Percentiles rank a stretch among this genome's conserved stretches.
Conservation (phyloP, 2,888 invertebrate species). For the Phyllotreta striolata region DNA sequence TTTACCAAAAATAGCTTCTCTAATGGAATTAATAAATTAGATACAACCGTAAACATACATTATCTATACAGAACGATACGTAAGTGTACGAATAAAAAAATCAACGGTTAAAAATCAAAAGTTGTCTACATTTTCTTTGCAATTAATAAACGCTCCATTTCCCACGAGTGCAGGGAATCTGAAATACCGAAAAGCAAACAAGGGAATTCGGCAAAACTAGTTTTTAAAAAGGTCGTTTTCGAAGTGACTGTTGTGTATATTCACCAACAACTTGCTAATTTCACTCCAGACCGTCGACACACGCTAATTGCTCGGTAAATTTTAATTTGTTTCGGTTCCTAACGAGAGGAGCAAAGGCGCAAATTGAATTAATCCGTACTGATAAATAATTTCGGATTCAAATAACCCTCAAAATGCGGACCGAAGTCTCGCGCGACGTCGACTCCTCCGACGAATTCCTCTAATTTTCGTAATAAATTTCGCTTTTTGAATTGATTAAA, state of each 20-base stretch:
- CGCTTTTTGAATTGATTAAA: too few relatives aligned
- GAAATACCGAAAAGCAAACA: constrained; percentile 22
- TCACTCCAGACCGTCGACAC: constrained; percentile 4
- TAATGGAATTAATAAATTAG: too few relatives aligned
- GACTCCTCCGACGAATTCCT: too few relatives aligned
- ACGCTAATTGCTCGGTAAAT: constrained; percentile 21
- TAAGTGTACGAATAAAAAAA: too few relatives aligned
- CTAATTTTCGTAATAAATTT: too few relatives aligned
- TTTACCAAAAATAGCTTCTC: too few relatives aligned
- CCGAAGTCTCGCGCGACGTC: too few relatives aligned
- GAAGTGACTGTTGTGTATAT: constrained; percentile 22
- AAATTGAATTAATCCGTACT: not conserved
- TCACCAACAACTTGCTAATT: constrained; percentile 19
- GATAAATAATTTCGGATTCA: constrained; percentile 1
- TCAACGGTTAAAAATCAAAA: too few relatives aligned
- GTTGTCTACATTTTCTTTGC: constrained; percentile 16
- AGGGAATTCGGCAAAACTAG: constrained; percentile 18
- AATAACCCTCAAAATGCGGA: not conserved
- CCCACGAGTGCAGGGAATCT: constrained; percentile 13
- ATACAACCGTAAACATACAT: too few relatives aligned
- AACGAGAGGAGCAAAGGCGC: not conserved
- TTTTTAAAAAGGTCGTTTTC: constrained; percentile 17
- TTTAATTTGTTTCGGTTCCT: constrained; percentile 7
- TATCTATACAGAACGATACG: too few relatives aligned
- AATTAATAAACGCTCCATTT: constrained; percentile 18